phyloP scores from a whole-genome alignment of 2,888 invertebrate genomes.

The Chromoteleia sp. region DNA sequence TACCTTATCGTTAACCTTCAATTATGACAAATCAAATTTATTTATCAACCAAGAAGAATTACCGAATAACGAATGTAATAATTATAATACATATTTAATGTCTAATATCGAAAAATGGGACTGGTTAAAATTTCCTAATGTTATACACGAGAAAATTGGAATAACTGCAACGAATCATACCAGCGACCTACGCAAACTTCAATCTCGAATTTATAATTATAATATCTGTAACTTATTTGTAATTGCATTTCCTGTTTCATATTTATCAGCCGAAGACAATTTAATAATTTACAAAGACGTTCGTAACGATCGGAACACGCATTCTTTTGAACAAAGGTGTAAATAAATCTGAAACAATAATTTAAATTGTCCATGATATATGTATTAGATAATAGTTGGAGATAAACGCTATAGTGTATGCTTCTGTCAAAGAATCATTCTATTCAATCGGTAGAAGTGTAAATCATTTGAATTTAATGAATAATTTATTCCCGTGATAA shows the following conservation, averaged over 20 bases:
- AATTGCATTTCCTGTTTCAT: constrained; percentile 34
- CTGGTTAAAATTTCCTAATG: no score
- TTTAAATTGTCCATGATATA: constrained; percentile 37
- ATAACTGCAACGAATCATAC: not conserved
- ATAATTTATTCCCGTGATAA: constrained; percentile 34
- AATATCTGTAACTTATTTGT: constrained; percentile 21
- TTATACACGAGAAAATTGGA: no score
- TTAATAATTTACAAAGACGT: constrained; percentile 35
- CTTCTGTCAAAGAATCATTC: no score
- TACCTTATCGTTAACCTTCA: no score
- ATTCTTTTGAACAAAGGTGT: constrained; percentile 31
- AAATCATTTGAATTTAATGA: constrained; percentile 17
- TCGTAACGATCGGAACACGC: constrained; percentile 31
- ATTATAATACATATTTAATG: no score
- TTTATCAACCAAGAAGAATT: no score
- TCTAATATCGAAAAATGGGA: no score
- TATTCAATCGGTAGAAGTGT: constrained; percentile 13
- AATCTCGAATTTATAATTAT: constrained; percentile 32
- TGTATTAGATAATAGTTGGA: constrained; percentile 39
- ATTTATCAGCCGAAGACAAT: constrained; percentile 38
- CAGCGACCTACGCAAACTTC: constrained; percentile 23
- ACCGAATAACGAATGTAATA: no score
- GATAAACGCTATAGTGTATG: no score
- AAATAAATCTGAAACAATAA: constrained; percentile 43
- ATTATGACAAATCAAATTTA: no score